Conservation (phyloP, 2,113 vertebrate genomes). For the Sturnus vulgaris region DNA sequence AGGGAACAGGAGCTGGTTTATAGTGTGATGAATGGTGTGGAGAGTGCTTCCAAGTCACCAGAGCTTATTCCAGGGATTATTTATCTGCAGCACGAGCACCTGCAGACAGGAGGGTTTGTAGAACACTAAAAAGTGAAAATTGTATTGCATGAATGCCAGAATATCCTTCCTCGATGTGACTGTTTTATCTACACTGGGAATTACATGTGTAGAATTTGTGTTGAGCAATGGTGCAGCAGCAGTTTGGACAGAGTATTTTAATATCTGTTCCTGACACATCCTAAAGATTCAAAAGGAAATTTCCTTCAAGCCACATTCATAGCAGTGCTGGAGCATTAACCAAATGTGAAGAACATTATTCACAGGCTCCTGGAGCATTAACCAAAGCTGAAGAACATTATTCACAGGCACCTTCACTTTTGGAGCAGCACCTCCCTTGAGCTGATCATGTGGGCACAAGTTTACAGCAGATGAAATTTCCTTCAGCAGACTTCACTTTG, state of each 20-base stretch:
- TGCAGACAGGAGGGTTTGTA: neutral
- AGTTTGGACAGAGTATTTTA: neutral
- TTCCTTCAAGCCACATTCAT: neutral
- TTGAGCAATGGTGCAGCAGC: neutral
- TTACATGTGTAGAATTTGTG: neutral
- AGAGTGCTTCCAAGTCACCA: neutral
- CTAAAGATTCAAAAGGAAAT: neutral
- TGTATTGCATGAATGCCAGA: neutral
- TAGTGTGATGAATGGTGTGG: neutral
- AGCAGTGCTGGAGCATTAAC: neutral
- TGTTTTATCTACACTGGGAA: neutral
- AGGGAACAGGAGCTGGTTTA: neutral
- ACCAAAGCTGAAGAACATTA: neutral
- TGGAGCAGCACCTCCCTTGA: neutral
- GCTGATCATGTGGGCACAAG: rapidly evolving
- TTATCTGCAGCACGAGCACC: neutral
- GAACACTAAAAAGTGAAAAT: neutral
- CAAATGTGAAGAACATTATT: neutral
- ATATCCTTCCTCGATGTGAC: neutral
- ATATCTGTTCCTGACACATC: neutral
- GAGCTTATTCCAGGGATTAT: neutral
- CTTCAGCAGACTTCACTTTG: neutral
- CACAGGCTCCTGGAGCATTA: neutral
- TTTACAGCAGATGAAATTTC: neutral
- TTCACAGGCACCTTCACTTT: neutral